Conservation (phyloP, 64 coral and sea anemone genomes). For the Trachythela sp. region DNA sequence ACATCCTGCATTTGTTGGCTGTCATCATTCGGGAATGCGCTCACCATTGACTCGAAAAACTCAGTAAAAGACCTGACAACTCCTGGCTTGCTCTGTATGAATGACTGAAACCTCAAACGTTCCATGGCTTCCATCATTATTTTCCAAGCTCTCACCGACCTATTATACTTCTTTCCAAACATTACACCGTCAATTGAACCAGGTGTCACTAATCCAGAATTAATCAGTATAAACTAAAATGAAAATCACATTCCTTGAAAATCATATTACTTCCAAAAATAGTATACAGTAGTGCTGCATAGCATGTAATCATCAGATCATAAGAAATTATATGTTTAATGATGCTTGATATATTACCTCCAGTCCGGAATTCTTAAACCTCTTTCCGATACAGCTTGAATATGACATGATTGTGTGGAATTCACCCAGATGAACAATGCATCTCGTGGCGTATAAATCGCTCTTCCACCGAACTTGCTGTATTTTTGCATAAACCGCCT, state of each 20-base stretch:
- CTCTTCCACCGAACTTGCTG: neutral
- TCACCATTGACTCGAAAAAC: neutral
- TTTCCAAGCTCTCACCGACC: neutral
- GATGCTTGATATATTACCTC: neutral
- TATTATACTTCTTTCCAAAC: neutral
- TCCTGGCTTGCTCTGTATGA: neutral
- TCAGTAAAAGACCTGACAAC: neutral
- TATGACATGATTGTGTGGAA: neutral
- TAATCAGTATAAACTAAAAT: neutral
- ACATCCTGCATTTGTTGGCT: neutral
- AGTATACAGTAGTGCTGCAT: neutral
- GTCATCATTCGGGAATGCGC: neutral
- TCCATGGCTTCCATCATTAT: slow-evolving; percentile 6
- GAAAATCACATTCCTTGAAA: neutral
- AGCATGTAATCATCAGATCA: neutral
- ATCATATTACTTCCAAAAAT: neutral
- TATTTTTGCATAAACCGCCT: too few species aligned
- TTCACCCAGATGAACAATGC: neutral
- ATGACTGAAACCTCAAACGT: slow-evolving; percentile 5
- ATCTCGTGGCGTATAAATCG: neutral
- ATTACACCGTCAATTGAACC: slow-evolving; percentile 1
- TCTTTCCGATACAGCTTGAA: neutral
- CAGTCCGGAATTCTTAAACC: neutral
- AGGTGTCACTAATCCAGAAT: neutral
- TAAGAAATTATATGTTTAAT: slow-evolving; percentile 4